Evolutionary conservation across 2,113 vertebrate species (phyloP).

Genomic region (Okapia johnstoni): DNA sequence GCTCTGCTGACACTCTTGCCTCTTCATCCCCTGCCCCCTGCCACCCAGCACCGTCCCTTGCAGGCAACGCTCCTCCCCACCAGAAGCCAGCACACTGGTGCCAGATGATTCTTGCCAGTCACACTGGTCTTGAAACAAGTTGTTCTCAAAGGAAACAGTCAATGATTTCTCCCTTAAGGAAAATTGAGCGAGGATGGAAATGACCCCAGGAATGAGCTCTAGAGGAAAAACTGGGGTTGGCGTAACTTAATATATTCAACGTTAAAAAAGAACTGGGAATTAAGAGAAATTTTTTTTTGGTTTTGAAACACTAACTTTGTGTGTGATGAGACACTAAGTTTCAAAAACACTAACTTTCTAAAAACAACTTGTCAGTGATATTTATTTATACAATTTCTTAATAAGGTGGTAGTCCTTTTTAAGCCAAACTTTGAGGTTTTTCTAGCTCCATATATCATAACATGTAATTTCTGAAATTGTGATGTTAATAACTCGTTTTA

Average conservation of each 20-base stretch:
- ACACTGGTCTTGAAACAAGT: neutral
- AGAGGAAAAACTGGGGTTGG: neutral
- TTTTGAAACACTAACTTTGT: neutral
- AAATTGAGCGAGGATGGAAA: neutral
- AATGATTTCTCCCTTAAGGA: neutral
- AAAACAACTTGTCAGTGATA: neutral
- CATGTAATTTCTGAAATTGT: neutral
- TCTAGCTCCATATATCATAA: neutral
- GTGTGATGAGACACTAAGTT: neutral
- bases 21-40: fast-evolving
- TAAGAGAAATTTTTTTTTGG: neutral
- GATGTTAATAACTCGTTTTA: neutral
- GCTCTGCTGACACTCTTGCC: too few species aligned
- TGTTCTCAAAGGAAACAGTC: neutral
- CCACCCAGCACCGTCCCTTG: neutral
- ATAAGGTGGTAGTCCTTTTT: neutral
- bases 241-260: neutral
- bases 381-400: neutral
- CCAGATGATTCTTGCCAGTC: neutral
- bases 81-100: neutral
- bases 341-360: neutral
- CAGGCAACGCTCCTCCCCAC: neutral
- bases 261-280: neutral
- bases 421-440: neutral
- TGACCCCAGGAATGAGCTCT: neutral